These are phyloP conservation scores for Cremastobaeus sp. DNA, from an alignment of 2,888 invertebrate species.

Conservation along the genomic window DNA sequence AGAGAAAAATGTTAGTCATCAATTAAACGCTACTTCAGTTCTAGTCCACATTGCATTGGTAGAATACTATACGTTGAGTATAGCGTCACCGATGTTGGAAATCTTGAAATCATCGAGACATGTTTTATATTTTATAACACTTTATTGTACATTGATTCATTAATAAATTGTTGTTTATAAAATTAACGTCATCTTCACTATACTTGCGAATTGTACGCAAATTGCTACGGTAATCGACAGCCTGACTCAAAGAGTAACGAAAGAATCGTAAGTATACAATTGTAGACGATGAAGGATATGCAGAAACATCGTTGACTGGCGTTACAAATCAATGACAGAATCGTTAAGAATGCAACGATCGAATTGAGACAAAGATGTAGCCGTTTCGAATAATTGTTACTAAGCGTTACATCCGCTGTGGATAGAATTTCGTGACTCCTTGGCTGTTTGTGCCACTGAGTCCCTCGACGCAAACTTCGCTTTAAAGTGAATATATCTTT, in stretches of 20 bases:
- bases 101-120: neutral
- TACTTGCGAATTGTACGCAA: constrained; percentile 19
- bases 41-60: too few species aligned
- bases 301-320: neutral
- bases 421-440: too few species aligned
- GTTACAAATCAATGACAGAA: neutral
- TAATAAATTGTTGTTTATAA: constrained; percentile 54
- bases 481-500: constrained; percentile 13
- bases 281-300: constrained; percentile 3
- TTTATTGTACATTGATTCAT: constrained; percentile 50
- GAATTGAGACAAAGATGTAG: too few species aligned
- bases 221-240: neutral
- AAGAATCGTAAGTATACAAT: neutral
- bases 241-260: neutral
- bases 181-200: constrained; percentile 32
- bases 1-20: too few species aligned
- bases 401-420: too few species aligned
- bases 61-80: too few species aligned
- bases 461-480: neutral
- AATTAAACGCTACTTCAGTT: too few species aligned
- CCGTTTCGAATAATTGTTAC: too few species aligned
- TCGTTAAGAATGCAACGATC: too few species aligned
- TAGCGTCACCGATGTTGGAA: neutral
- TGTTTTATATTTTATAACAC: constrained; percentile 30
- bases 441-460: neutral